These are phyloP conservation scores for Nibea albiflora DNA, from an alignment of 2,113 vertebrate species.

Conservation along the genomic window DNA sequence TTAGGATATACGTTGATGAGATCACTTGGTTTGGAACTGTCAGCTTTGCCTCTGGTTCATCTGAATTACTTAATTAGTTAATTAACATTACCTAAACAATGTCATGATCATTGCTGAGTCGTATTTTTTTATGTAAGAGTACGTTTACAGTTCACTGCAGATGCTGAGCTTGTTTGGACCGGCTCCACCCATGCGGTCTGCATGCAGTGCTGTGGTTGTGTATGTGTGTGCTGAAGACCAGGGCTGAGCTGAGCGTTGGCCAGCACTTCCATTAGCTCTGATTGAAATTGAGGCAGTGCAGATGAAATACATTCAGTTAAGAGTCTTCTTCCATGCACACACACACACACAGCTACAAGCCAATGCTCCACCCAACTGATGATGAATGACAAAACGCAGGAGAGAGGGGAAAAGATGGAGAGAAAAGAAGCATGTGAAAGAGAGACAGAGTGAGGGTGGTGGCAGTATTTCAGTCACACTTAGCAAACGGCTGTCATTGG, in stretches of 20 bases:
- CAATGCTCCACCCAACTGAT: constrained; percentile 46
- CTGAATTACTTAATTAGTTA: neutral
- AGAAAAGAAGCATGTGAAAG: constrained; percentile 24
- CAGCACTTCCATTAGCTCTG: constrained; percentile 90
- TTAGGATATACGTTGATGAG: too few species aligned
- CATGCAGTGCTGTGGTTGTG: constrained; percentile 47
- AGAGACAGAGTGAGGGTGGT: constrained; percentile 4
- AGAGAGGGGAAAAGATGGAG: constrained; percentile 28
- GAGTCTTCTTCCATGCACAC: constrained; percentile 64
- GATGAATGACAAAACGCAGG: constrained; percentile 57
- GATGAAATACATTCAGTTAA: constrained; percentile 83
- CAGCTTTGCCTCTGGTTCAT: neutral
- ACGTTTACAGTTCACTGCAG: constrained; percentile 13
- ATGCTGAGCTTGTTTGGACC: constrained; percentile 27
- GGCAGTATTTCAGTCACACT: constrained; percentile 71
- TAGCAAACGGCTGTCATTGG: constrained; percentile 58
- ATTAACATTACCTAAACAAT: neutral
- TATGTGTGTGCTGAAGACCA: constrained; percentile 60
- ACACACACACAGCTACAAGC: constrained; percentile 63
- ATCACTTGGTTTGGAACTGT: neutral
- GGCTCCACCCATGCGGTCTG: constrained; percentile 10
- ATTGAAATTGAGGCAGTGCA: constrained; percentile 85
- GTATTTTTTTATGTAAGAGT: constrained; percentile 1
- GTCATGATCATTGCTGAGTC: neutral
- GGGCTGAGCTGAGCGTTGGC: constrained; percentile 81